These are phyloP conservation scores for Epizoanthus stellaris DNA, from an alignment of 92 coral and sea anemone genomes.

Conservation along the genomic window DNA sequence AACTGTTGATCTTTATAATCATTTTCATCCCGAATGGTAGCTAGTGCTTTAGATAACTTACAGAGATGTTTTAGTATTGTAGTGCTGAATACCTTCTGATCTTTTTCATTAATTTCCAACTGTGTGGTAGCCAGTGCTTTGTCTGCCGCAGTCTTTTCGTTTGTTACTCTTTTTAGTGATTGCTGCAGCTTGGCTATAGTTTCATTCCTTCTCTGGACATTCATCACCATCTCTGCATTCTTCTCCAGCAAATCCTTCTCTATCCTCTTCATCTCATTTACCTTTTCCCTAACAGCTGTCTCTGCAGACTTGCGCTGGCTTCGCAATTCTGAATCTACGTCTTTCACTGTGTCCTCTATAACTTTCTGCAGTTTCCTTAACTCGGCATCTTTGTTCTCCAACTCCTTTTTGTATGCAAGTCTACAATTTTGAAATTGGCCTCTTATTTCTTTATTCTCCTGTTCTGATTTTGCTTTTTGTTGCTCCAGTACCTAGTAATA, in stretches of 20 bases:
- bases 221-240: background rate
- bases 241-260: background rate
- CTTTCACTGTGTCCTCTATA: background rate
- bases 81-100: background rate
- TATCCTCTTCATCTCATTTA: background rate
- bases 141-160: slow-evolving; percentile 11
- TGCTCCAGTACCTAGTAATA: background rate
- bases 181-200: background rate
- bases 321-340: background rate
- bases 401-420: background rate
- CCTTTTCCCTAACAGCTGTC: background rate
- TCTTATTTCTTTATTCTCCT: background rate
- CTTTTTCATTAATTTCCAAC: background rate
- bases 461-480: slow-evolving; percentile 4
- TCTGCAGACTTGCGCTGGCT: background rate
- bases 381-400: background rate
- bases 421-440: background rate
- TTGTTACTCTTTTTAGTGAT: background rate
- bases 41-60: too few species aligned
- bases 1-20: too few species aligned
- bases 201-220: background rate
- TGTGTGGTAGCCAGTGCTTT: background rate
- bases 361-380: slow-evolving; percentile 9
- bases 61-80: too few species aligned
- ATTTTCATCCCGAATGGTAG: too few species aligned